phyloP scores from a whole-genome alignment of 2,113 vertebrate species.

The Pygathrix nemaeus region DNA sequence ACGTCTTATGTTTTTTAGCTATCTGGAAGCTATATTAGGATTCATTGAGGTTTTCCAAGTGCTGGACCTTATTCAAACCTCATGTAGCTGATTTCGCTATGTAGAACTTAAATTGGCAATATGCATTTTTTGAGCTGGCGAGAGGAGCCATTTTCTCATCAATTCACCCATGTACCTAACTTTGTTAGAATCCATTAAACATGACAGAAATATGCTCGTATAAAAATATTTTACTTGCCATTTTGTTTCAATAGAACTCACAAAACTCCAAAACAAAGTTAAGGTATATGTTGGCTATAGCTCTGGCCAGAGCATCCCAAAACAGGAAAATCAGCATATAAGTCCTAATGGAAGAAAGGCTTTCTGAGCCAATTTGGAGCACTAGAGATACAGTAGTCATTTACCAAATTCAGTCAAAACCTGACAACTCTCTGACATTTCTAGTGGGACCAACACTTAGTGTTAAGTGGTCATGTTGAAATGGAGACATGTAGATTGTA shows the following conservation, averaged over 20 bases:
- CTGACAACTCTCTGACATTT: not conserved
- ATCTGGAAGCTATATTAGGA: not conserved
- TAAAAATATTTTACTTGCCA: not conserved
- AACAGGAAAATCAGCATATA: not conserved
- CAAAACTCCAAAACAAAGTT: not conserved
- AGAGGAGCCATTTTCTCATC: not conserved
- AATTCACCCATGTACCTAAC: not conserved
- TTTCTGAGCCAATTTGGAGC: not conserved
- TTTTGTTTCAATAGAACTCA: not conserved
- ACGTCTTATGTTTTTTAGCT: not conserved
- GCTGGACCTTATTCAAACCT: not conserved
- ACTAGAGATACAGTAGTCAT: not conserved
- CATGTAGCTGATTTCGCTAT: not conserved
- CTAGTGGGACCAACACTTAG: not conserved
- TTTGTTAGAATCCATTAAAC: conserved; percentile 37
- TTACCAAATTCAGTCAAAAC: not conserved
- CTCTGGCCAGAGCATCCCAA: not conserved
- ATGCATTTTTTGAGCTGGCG: not conserved
- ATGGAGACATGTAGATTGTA: not conserved
- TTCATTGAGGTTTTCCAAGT: not conserved
- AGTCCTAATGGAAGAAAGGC: not conserved
- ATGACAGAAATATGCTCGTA: not conserved
- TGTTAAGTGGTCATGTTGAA: conserved; percentile 26
- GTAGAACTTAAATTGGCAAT: conserved; percentile 31
- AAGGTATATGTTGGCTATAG: not conserved